Percentiles rank a stretch among this genome's conserved stretches.
These are phyloP conservation scores for Laupala kohalensis DNA, from an alignment of 1,140 invertebrate species.

Conservation along the genomic window DNA sequence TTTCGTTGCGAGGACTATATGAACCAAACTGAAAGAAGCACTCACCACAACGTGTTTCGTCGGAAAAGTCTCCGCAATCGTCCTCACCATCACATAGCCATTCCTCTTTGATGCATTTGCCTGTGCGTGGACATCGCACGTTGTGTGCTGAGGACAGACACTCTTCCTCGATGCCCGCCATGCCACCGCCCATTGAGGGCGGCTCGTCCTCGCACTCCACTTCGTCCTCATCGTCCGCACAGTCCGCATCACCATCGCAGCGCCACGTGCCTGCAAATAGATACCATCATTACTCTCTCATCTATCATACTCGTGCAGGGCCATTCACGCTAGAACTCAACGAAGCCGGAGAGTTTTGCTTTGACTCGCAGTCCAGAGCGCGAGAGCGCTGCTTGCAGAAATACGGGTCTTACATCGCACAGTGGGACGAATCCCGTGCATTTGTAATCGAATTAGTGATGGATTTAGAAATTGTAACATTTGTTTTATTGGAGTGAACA, in stretches of 20 bases:
- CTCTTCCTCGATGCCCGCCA: slow-evolving; percentile 26
- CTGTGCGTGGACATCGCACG: slow-evolving; percentile 50
- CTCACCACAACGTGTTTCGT: slow-evolving; percentile 64
- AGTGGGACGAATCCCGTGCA: no score
- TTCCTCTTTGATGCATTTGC: slow-evolving; percentile 56
- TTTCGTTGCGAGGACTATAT: no score
- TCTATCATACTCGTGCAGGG: no score
- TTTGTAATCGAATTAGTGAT: no score
- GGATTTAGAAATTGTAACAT: no score
- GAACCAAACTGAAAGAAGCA: not conserved
- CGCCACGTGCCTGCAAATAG: slow-evolving; percentile 31
- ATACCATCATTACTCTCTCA: no score
- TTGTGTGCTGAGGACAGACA: slow-evolving; percentile 42
- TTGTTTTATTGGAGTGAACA: no score
- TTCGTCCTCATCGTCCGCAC: slow-evolving; percentile 52
- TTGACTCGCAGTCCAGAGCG: no score
- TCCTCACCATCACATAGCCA: slow-evolving; percentile 62
- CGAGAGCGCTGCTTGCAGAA: no score
- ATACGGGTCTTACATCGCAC: no score
- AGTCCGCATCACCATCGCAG: slow-evolving; percentile 47
- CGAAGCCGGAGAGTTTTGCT: no score
- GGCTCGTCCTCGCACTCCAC: slow-evolving; percentile 37
- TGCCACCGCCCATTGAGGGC: slow-evolving; percentile 21
- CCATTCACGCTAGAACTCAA: no score
- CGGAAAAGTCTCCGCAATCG: slow-evolving; percentile 71